Evolutionary conservation across 1,140 invertebrate genomes (phyloP), one percentile per base, ranked within the genome.

Genomic region (Drosophila setifemur): DNA sequence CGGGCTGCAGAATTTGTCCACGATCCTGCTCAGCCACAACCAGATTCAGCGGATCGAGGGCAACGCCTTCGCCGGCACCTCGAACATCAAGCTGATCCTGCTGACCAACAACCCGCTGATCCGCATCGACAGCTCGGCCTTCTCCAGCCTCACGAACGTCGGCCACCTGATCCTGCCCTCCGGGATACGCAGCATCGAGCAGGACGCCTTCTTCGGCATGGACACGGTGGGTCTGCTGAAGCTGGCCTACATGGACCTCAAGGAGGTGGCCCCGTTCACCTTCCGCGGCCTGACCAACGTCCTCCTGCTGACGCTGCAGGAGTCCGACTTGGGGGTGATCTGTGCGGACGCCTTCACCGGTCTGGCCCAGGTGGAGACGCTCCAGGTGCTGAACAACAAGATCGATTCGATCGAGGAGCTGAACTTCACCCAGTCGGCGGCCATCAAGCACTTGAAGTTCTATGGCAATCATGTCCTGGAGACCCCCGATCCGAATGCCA

Each of bases 391-490:
- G 3, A 96, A 96, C 82, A 96, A 96, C 86, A 96, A 96, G 87
- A 95, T 97, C 43, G 96, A 97, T 67, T 92, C 93, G 0, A 93
- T 96, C 11, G 94, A 96, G 75, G 94, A 94, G 69, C 89, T 96
- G 0, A 92, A 94, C 49, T 91, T 96, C 14, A 92, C 92, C 1
- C 91, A 92, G 9, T 93, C 94, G 21, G 95, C 94, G 57, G 93
- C 92, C 28, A 93, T 97, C 1, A 92, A 93, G 33, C 91, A 92
- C 8, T 89, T 97, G 0, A 93, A 94, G 69, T 92, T 96, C 28
- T 94, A 95, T 49, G 95, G 95, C 1, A 97, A 97, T 79, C 96
- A 97, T 77, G 93, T 97, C 55, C 88, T 97, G 16, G 94, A 95
- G 69, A 93, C 94, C 0, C 95, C 95, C 0, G 92, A 93, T 3